Evolutionary conservation across 1,140 invertebrate genomes (phyloP).

Genomic region (Drosophila cardini): DNA sequence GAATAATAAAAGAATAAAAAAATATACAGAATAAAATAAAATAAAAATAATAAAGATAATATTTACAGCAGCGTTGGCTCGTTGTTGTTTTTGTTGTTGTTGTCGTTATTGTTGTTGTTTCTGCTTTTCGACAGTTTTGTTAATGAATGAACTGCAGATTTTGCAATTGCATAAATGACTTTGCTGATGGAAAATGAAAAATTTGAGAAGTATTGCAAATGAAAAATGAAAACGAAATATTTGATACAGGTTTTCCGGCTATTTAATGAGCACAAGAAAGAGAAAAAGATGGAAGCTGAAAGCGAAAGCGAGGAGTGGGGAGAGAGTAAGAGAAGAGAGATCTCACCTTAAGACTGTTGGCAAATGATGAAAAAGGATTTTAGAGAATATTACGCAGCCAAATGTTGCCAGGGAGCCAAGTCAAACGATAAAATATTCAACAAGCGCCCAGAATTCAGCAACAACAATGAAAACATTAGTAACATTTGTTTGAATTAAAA

Average conservation of each 20-base stretch:
- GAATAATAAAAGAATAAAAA: constrained; percentile 40
- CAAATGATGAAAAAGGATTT: constrained; percentile 76
- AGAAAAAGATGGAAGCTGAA: neutral
- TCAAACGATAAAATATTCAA: constrained; percentile 83
- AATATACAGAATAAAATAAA: constrained; percentile 39
- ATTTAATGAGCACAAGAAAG: constrained; percentile 34
- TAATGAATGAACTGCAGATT: constrained; percentile 58
- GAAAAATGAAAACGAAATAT: constrained; percentile 2
- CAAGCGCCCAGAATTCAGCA: constrained; percentile 51
- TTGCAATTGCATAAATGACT: constrained; percentile 60
- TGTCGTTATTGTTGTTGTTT: constrained; percentile 17
- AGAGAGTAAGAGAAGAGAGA: neutral
- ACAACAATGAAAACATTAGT: constrained; percentile 78
- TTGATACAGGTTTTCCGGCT: constrained; percentile 8
- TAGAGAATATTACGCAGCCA: constrained; percentile 66
- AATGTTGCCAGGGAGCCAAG: constrained; percentile 77
- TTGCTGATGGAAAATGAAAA: constrained; percentile 8
- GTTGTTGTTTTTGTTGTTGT: constrained; percentile 4
- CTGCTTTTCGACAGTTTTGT: constrained; percentile 30
- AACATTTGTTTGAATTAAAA: constrained; percentile 84
- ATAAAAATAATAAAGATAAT: constrained; percentile 67
- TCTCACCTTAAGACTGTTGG: constrained; percentile 58
- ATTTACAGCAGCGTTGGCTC: constrained; percentile 52
- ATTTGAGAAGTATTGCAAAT: constrained; percentile 24
- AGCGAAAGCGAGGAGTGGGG: neutral